Evolutionary conservation across 2,113 vertebrate genomes (phyloP).

Genomic region (Mormyrus iriodes): DNA sequence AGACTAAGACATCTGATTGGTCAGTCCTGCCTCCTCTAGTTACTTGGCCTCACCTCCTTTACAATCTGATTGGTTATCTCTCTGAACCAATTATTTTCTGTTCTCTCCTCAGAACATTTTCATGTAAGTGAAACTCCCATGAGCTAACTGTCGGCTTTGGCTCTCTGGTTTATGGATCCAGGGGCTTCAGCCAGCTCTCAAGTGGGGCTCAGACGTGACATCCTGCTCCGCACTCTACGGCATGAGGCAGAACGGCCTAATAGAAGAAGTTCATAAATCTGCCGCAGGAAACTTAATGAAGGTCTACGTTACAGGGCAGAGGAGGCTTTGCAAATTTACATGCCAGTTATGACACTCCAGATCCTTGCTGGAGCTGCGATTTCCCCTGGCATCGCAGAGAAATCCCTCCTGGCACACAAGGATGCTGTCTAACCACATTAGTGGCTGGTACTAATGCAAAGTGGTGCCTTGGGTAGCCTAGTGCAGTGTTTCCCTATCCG

Average conservation of each 20-base stretch:
- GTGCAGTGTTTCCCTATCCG: background rate
- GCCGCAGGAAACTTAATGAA: constrained; percentile 57
- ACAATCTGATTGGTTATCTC: too few species aligned
- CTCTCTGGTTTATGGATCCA: constrained; percentile 51
- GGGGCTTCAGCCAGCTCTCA: constrained; percentile 48
- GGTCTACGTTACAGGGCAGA: constrained; percentile 42
- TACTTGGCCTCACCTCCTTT: too few species aligned
- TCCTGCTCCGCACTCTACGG: constrained; percentile 48
- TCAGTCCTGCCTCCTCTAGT: too few species aligned
- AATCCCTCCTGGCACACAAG: constrained; percentile 30
- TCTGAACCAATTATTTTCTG: too few species aligned
- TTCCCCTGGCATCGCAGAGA: constrained; percentile 45
- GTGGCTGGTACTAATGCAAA: background rate
- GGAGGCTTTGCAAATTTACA: constrained; percentile 50
- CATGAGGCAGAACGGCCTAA: constrained; percentile 45
- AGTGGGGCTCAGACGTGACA: constrained; percentile 63
- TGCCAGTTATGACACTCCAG: constrained; percentile 52
- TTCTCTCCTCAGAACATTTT: too few species aligned
- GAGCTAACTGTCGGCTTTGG: constrained; percentile 53
- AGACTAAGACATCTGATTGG: too few species aligned
- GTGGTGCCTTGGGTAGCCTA: background rate
- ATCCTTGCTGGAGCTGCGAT: constrained; percentile 43
- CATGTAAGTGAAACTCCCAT: too few species aligned
- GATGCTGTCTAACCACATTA: constrained; percentile 28
- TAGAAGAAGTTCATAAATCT: constrained; percentile 72